Percentiles rank a stretch among this genome's conserved stretches.
Evolutionary conservation across 1,140 invertebrate genomes (phyloP).

Genomic region (Hylaeus anthracinus): DNA sequence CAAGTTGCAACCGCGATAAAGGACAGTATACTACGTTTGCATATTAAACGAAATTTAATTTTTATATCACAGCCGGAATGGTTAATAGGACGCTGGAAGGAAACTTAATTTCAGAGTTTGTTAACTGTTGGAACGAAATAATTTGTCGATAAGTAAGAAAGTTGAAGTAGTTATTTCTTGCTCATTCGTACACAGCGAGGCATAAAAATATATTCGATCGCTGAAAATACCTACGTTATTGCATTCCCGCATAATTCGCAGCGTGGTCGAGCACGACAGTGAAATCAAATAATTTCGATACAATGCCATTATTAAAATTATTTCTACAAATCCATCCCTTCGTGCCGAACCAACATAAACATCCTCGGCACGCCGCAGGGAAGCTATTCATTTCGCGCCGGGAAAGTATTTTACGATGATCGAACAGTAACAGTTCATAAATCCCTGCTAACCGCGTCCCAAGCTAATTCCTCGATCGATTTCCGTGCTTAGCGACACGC

Average conservation of each 20-base stretch:
- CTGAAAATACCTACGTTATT: conserved; percentile 28
- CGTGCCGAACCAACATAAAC: neutral
- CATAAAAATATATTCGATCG: conserved; percentile 4
- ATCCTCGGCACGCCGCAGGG: neutral
- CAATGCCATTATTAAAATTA: neutral
- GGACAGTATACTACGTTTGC: too few species aligned
- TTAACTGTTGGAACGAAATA: neutral
- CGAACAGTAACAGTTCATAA: too few species aligned
- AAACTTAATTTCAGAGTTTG: neutral
- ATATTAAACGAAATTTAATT: too few species aligned
- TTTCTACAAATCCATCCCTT: neutral
- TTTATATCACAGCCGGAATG: too few species aligned
- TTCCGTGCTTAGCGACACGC: neutral
- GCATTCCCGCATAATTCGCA: conserved; percentile 12
- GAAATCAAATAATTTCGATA: conserved; percentile 2
- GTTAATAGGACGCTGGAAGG: neutral
- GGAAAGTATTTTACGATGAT: too few species aligned
- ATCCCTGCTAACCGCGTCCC: too few species aligned
- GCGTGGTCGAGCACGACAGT: neutral
- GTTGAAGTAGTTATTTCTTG: conserved; percentile 5
- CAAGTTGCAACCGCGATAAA: too few species aligned
- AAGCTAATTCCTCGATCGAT: neutral
- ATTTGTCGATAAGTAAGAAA: neutral
- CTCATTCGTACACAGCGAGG: neutral
- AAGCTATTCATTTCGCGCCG: too few species aligned